Evolutionary conservation across 2,113 vertebrate species (phyloP), one percentile per base, ranked within the genome.

Genomic region (Rhabdornis inornatus): DNA sequence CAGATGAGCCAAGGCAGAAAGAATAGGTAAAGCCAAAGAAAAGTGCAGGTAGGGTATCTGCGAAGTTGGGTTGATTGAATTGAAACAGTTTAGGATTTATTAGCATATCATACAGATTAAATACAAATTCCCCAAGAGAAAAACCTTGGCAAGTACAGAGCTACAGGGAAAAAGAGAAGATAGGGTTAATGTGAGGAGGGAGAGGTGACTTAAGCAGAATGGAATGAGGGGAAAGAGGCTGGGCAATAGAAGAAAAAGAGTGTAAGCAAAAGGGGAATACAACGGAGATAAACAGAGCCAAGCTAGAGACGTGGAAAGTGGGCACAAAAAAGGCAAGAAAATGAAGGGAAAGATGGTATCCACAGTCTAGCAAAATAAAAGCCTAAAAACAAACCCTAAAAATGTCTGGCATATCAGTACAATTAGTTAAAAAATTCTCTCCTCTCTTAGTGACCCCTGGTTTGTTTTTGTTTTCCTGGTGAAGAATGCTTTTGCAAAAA

Each of bases 121-220:
- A 89, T 57, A 57, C 42, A 83, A 76, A 89, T 93, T 80, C 27
- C 18, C 11, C 4, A 3, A 12, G n/a, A 55, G 80, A 71, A 81
- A 84, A 87, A 33, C 21, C 3, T 69, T 82, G 74, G 40, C 61
- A 71, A 52, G 31, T 56, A 21, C 35, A 79, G 65, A 71, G 22
- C 69, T 78, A 68, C 21, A 53, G 37, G 23, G 57, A 24, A 76
- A 80, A 80, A 70, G 78, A 85, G 78, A 90, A 85, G 53, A 92
- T 18, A 80, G 93, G 75, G 96, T 95, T 95, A 95, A 95, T 80
- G 23, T 61, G 81, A 74, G 50, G 55, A 92, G 31, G 16, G 69
- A 95, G 91, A 84, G 57, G 53, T 97, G 91, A 95, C 30, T 95
- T 89, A 91, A 95, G 50, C 87, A 79, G 89, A 96, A 91, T 89